Evolutionary conservation across 1,140 invertebrate genomes (phyloP), one percentile per base, ranked within the genome.

Genomic region (Phthorimaea operculella): DNA sequence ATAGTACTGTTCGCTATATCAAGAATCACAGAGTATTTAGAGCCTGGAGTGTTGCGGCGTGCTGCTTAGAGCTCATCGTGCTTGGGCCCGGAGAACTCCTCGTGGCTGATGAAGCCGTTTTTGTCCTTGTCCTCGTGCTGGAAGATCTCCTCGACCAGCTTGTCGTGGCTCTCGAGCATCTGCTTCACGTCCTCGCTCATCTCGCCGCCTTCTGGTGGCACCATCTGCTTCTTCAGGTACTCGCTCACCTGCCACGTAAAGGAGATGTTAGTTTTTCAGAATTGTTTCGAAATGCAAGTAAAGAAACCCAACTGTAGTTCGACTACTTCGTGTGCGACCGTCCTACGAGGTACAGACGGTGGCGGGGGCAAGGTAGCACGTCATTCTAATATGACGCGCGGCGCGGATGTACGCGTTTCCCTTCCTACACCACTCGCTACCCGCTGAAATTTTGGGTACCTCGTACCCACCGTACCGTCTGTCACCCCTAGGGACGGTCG

Each of bases 111-210:
- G 86, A 92, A 96, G 34, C 96, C 97, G 74, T 97, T 96, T 82
- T 95, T 96, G 80, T 98, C 95, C 78, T 94, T 94, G 77, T 98
- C 96, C 85, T 98, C 96, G 76, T 98, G 96, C 78, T 97, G 93
- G 90, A 98, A 98, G 63, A 98, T 98, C 73, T 98, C 96, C 76
- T 97, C 95, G 1, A 98, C 94, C 16, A 98, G 88, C 78, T 97
- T 96, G 76, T 97, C 95, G 78, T 97, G 94, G 70, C 96, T 94
- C 51, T 91, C 92, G 28, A 96, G 72, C 91, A 96, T 94, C 69
- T 93, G 93, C 71, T 94, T 93, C 59, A 95, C 87, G 68, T 95
- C 93, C 9, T 94, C 93, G 51, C 88, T 92, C 50, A 87, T 86
- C 58, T 92, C 90, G 50, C 88, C 88, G 12, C 88, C 89, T 61